phyloP scores from a whole-genome alignment of 2,113 vertebrate genomes.

The Anolis carolinensis region DNA sequence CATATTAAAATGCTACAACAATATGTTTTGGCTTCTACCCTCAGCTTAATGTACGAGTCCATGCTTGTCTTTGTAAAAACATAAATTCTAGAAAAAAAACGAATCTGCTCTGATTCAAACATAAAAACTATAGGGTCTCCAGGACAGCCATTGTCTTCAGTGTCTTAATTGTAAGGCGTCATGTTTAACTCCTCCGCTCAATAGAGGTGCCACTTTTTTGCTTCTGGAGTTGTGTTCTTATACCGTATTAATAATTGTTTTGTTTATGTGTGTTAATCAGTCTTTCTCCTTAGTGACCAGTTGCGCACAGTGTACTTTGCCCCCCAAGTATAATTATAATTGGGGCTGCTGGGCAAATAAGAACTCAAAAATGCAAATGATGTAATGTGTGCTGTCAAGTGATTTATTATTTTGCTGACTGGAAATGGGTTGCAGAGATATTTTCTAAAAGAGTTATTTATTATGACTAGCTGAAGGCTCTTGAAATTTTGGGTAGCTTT shows the following conservation, averaged over 20 bases:
- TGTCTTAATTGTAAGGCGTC: neutral
- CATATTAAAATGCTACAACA: no score
- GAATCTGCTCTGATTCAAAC: neutral
- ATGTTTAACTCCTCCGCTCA: neutral
- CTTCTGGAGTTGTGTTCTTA: neutral
- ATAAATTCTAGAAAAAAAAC: no score
- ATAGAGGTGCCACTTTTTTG: neutral
- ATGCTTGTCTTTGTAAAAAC: no score
- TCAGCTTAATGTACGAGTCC: neutral
- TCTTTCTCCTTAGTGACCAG: conserved; percentile 15
- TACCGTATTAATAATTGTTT: conserved; percentile 1
- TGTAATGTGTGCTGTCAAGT: neutral
- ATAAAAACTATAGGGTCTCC: rapidly evolving
- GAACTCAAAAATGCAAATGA: neutral
- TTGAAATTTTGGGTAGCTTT: neutral
- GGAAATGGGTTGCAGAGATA: neutral
- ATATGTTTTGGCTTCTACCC: neutral
- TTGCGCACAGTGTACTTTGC: neutral
- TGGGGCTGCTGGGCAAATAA: neutral
- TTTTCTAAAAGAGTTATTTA: neutral
- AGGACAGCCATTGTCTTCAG: neutral
- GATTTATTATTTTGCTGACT: neutral
- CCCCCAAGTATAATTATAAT: neutral
- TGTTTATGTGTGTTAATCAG: neutral
- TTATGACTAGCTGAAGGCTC: rapidly evolving